Conservation (phyloP, 2,797 vertebrate species). For the Sebastes minor region DNA sequence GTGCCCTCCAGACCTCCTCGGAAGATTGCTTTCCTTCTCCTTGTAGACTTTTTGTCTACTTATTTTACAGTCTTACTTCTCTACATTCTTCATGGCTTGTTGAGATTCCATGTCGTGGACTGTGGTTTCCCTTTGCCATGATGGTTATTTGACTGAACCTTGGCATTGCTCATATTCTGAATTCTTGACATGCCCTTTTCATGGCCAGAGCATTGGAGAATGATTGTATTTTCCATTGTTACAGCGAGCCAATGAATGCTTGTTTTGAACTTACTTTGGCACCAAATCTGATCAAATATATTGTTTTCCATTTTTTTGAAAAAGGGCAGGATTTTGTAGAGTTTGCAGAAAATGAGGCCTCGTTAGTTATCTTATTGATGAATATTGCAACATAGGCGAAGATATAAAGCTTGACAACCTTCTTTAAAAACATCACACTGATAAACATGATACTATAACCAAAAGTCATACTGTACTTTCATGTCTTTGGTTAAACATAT, state of each 20-base stretch:
- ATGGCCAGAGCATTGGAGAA: slow-evolving; percentile 25
- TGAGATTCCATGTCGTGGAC: slow-evolving; percentile 55
- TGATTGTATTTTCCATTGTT: slow-evolving; percentile 44
- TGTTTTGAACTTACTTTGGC: slow-evolving; percentile 26
- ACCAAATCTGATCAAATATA: background rate
- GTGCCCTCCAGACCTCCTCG: slow-evolving; percentile 23
- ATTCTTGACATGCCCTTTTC: slow-evolving; percentile 56
- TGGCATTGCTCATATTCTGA: slow-evolving; percentile 51
- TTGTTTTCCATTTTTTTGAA: background rate
- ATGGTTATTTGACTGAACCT: slow-evolving; percentile 58
- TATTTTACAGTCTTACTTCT: slow-evolving; percentile 41
- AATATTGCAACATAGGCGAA: background rate
- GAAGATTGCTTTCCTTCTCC: slow-evolving; percentile 31
- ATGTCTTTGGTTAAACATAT: too few relatives aligned
- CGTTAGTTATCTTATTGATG: background rate
- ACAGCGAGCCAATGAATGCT: slow-evolving; percentile 9
- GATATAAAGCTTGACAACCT: background rate
- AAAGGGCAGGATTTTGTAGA: background rate
- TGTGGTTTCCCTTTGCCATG: slow-evolving; percentile 62
- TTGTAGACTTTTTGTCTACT: slow-evolving; percentile 28
- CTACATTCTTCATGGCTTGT: slow-evolving; percentile 58
- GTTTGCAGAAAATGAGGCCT: background rate
- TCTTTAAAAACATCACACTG: background rate
- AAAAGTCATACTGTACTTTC: background rate
- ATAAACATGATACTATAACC: background rate